phyloP scores from a whole-genome alignment of 30 jellyfish, hydroid and myxozoan genomes.

The Aurelia sp. region DNA sequence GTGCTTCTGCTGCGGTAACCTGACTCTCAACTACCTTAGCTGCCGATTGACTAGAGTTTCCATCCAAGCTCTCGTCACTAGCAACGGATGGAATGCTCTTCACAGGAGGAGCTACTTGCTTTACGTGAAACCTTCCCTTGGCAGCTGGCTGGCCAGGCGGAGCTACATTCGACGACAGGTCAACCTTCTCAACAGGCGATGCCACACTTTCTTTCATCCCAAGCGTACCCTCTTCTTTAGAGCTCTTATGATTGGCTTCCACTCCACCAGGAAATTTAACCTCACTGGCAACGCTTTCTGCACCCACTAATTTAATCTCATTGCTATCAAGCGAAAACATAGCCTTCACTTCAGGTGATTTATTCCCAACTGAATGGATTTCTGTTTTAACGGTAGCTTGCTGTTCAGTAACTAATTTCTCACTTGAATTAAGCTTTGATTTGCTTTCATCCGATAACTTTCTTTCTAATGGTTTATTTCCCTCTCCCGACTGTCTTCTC shows the following conservation, averaged over 20 bases:
- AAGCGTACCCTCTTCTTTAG: too few relatives aligned
- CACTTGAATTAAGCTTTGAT: too few relatives aligned
- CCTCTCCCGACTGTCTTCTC: too few relatives aligned
- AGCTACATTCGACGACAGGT: too few relatives aligned
- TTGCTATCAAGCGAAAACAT: conserved; percentile 13
- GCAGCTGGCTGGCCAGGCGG: neutral
- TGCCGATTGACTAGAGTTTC: neutral
- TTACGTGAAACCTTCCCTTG: conserved; percentile 55
- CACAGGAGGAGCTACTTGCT: conserved; percentile 4
- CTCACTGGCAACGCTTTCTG: conserved; percentile 6
- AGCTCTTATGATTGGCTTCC: too few relatives aligned
- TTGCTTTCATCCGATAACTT: too few relatives aligned
- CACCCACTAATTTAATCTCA: conserved; percentile 14
- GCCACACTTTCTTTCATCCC: too few relatives aligned
- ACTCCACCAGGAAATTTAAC: too few relatives aligned
- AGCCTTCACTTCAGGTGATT: conserved; percentile 45
- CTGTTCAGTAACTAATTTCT: neutral
- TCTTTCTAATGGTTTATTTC: too few relatives aligned
- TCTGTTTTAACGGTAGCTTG: conserved; percentile 49
- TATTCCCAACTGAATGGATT: conserved; percentile 18
- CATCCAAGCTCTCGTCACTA: neutral
- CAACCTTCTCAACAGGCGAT: too few relatives aligned
- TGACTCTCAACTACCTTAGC: neutral
- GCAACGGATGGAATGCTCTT: neutral
- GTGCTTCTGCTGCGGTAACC: neutral